phyloP scores from a whole-genome alignment of 1,140 invertebrate species.

The Cherax destructor region DNA sequence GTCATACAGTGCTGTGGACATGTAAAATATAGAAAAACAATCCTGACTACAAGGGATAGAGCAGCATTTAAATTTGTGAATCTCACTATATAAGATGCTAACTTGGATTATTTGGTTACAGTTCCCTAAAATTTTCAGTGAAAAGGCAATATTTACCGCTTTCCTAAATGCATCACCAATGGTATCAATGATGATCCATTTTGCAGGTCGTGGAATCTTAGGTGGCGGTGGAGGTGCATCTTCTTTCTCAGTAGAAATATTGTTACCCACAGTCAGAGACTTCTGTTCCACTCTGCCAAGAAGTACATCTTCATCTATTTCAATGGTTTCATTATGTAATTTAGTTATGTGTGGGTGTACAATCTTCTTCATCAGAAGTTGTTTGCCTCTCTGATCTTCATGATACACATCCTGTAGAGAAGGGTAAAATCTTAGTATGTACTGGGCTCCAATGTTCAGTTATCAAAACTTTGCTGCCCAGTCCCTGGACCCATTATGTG shows the following conservation, averaged over 20 bases:
- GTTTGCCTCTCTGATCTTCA: constrained; percentile 46
- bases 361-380: constrained; percentile 57
- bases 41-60: too few relatives aligned
- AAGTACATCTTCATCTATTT: constrained; percentile 30
- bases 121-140: not conserved
- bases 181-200: constrained; percentile 52
- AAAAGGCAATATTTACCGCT: constrained; percentile 16
- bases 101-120: too few relatives aligned
- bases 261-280: not conserved
- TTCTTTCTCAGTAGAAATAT: not conserved
- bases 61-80: too few relatives aligned
- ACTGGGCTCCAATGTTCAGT: too few relatives aligned
- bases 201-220: constrained; percentile 39
- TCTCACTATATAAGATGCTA: too few relatives aligned
- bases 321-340: not conserved
- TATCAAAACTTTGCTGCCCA: too few relatives aligned
- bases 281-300: constrained; percentile 19
- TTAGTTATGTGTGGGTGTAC: constrained; percentile 17
- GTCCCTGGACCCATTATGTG: too few relatives aligned
- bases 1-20: too few relatives aligned
- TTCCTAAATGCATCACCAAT: constrained; percentile 42
- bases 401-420: constrained; percentile 39
- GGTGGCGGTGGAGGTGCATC: constrained; percentile 15
- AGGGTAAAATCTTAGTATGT: not conserved
- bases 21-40: too few relatives aligned